These are phyloP conservation scores for Stylophora pistillata DNA, from an alignment of 64 coral and sea anemone species.

Conservation along the genomic window DNA sequence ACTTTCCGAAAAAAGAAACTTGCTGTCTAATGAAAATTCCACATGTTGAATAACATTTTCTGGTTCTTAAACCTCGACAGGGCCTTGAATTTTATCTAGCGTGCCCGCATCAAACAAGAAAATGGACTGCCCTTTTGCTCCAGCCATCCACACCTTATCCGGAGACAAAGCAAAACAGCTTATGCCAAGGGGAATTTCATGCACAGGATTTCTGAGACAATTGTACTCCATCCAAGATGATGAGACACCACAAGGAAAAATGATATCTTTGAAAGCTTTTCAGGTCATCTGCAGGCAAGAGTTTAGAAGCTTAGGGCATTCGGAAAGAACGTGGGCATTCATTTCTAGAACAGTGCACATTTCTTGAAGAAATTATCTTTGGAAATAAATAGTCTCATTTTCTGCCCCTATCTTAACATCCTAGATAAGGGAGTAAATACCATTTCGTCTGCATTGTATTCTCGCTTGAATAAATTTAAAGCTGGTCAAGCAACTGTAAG, in stretches of 20 bases:
- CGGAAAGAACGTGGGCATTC: not conserved
- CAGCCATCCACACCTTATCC: conserved; percentile 21
- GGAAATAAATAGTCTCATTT: too few species aligned
- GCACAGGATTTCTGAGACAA: not conserved
- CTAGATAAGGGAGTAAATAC: conserved; percentile 37
- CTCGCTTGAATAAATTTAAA: conserved; percentile 23
- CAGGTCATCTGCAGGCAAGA: conserved; percentile 11
- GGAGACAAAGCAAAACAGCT: conserved; percentile 25
- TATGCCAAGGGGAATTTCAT: not conserved
- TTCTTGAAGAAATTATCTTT: not conserved
- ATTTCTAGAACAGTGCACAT: not conserved
- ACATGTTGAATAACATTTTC: not conserved
- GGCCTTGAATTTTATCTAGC: not conserved
- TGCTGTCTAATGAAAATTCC: conserved; percentile 35
- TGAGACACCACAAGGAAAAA: not conserved
- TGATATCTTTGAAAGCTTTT: not conserved
- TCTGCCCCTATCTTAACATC: conserved; percentile 8
- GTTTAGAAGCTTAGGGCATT: conserved; percentile 36
- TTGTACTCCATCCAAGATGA: conserved; percentile 5
- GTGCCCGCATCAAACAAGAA: conserved; percentile 28
- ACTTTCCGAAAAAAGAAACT: conserved; percentile 50
- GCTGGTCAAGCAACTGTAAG: conserved; percentile 35
- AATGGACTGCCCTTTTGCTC: not conserved
- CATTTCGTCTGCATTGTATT: conserved; percentile 10
- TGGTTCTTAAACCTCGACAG: not conserved